Evolutionary conservation across 2,113 vertebrate species (phyloP), one percentile per base, ranked within the genome.

Genomic region (Sigmodon hispidus): DNA sequence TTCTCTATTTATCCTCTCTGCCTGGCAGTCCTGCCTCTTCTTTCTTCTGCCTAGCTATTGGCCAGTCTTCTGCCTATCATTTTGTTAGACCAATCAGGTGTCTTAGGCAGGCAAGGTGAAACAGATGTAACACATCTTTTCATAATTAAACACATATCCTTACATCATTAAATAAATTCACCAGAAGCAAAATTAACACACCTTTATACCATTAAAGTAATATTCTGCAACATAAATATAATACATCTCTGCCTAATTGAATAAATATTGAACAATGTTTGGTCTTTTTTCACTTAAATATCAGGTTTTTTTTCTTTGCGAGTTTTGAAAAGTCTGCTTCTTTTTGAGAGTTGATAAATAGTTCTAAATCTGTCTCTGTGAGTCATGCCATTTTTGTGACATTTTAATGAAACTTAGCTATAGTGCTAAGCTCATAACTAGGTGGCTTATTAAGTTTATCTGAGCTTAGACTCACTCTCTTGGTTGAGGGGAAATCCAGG

Each of bases 241-340:
- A 70, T 36, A 70, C 67, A n/a, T 21, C 67, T 70, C n/a, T 70
- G 69, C 17, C 36, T 70, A n/a, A 17, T n/a, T 70, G 9, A 70
- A 67, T 12, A 34, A 34, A n/a, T n/a, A 70, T 70, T 70, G 36
- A 17, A 70, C 67, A 9, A 67, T 31, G 21, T 36, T 70, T 70
- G 69, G 69, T 29, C 55, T 93, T 91, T 91, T 96, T 95, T 55
- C n/a, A 69, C 61, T 95, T 97, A 34, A 89, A 2, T 81, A 94
- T 1, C 34, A 57, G 7, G 67, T 95, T 96, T 92, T 85, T 95
- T 96, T 92, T 81, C 48, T 34, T 94, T 91, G 22, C 36, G 85
- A 70, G n/a, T 55, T 45, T 92, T 91, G 93, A 76, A 45, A 45
- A 48, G 40, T 93, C 59, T 61, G 91, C 3, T 93, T 43, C 69